A percentile compares a stretch with the other conserved stretches of the same genome.
Evolutionary conservation across 2,113 vertebrate genomes (phyloP).

Genomic region (Phyllopteryx taeniolatus): DNA sequence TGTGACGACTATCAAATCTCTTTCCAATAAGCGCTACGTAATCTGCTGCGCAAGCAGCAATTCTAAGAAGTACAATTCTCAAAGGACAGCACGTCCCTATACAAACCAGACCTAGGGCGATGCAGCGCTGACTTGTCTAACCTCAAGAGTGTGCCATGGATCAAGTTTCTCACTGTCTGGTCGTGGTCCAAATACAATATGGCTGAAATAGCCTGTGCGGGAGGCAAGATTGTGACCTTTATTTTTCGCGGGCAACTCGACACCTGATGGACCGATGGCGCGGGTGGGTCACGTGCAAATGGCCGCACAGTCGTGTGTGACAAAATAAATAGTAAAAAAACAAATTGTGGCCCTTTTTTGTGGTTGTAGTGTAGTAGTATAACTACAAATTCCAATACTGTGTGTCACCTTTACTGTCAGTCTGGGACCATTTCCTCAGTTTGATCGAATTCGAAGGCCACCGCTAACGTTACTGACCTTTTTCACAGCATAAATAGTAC

Average conservation of each 20-base stretch:
- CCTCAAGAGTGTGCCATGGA: constrained; percentile 29
- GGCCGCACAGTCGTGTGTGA: not conserved
- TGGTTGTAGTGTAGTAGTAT: no score
- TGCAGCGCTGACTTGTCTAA: constrained; percentile 46
- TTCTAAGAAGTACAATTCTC: constrained; percentile 38
- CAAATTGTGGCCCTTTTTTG: no score
- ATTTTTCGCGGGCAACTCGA: constrained; percentile 53
- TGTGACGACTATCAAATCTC: constrained; percentile 13
- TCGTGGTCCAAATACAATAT: constrained; percentile 47
- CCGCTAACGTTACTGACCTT: no score
- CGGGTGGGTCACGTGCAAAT: constrained; percentile 24
- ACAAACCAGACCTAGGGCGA: constrained; percentile 45
- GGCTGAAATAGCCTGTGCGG: constrained; percentile 46
- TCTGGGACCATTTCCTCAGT: no score
- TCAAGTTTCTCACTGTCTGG: constrained; percentile 50
- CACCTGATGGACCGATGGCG: constrained; percentile 29
- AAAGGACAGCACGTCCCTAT: constrained; percentile 28
- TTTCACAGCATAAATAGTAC: no score
- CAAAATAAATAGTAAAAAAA: no score
- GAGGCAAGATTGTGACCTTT: constrained; percentile 54
- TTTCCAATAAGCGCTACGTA: constrained; percentile 16
- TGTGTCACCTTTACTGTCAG: no score
- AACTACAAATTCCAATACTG: no score
- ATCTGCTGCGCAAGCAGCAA: constrained; percentile 26
- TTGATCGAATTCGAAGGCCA: no score